A percentile compares a stretch with the other conserved stretches of the same genome.
These are phyloP conservation scores for Gortyna flavago DNA, from an alignment of 2,888 invertebrate genomes.

Conservation along the genomic window DNA sequence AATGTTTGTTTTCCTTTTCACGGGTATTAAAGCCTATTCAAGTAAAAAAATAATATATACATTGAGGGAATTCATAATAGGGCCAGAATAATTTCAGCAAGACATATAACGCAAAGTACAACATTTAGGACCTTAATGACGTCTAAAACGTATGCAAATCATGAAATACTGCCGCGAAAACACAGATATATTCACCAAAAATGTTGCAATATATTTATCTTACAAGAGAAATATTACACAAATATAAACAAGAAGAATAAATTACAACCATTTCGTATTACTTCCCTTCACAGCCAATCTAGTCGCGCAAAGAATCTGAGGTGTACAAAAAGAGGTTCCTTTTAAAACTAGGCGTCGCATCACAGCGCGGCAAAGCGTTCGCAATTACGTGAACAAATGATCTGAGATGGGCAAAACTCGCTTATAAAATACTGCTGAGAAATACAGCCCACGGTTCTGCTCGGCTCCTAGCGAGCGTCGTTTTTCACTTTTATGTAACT, in stretches of 20 bases:
- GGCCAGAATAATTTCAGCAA: constrained; percentile 28
- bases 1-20: neutral
- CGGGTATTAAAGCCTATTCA: neutral
- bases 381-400: constrained; percentile 78
- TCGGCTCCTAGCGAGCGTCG: constrained; percentile 35
- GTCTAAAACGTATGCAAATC: constrained; percentile 56
- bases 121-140: constrained; percentile 49
- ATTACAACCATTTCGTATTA: constrained; percentile 61
- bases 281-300: constrained; percentile 56
- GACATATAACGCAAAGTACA: constrained; percentile 32
- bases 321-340: constrained; percentile 67
- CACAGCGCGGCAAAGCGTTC: constrained; percentile 68
- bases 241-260: constrained; percentile 45
- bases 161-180: constrained; percentile 38
- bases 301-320: constrained; percentile 46
- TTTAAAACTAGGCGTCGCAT: constrained; percentile 72
- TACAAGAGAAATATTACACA: constrained; percentile 30
- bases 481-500: constrained; percentile 68
- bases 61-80: constrained; percentile 39
- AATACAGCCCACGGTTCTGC: constrained; percentile 53
- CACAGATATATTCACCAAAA: constrained; percentile 17
- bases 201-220: constrained; percentile 30
- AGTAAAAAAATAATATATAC: constrained; percentile 26
- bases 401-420: constrained; percentile 69
- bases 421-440: constrained; percentile 67